Conservation (phyloP, 2,888 invertebrate species). For the Drosophila anceps region DNA sequence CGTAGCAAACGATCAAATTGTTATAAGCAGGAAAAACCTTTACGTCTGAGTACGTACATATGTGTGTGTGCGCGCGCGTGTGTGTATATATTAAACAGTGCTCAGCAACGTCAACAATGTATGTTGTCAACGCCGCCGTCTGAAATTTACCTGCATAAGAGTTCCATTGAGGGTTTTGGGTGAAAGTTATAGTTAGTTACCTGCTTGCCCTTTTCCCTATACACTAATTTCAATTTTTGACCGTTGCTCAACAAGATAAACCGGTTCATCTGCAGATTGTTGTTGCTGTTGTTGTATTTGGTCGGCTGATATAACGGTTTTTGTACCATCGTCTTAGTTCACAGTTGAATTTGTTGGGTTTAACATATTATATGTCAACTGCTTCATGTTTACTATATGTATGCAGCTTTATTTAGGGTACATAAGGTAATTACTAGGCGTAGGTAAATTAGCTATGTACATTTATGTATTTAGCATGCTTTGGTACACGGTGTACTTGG, state of each 20-base stretch:
- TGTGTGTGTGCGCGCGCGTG: background rate
- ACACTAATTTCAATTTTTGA: slow-evolving; percentile 21
- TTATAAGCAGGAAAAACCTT: slow-evolving; percentile 43
- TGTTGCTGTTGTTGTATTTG: background rate
- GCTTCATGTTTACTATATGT: background rate
- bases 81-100: slow-evolving; percentile 22
- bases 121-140: slow-evolving; percentile 29
- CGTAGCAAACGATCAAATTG: slow-evolving; percentile 26
- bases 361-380: background rate
- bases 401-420: background rate
- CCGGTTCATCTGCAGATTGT: slow-evolving; percentile 42
- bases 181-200: slow-evolving; percentile 63
- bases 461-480: background rate
- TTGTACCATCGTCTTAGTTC: background rate
- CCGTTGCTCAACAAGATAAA: slow-evolving; percentile 37
- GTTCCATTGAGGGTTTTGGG: slow-evolving; percentile 41
- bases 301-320: slow-evolving; percentile 15
- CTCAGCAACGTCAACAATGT: slow-evolving; percentile 18
- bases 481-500: background rate
- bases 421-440: background rate
- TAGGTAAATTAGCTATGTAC: background rate
- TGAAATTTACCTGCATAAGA: slow-evolving; percentile 45
- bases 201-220: slow-evolving; percentile 51
- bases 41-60: background rate
- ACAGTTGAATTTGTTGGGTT: background rate